Conservation (phyloP, 2,888 invertebrate genomes). For the Drosophila subsilvestris region DNA sequence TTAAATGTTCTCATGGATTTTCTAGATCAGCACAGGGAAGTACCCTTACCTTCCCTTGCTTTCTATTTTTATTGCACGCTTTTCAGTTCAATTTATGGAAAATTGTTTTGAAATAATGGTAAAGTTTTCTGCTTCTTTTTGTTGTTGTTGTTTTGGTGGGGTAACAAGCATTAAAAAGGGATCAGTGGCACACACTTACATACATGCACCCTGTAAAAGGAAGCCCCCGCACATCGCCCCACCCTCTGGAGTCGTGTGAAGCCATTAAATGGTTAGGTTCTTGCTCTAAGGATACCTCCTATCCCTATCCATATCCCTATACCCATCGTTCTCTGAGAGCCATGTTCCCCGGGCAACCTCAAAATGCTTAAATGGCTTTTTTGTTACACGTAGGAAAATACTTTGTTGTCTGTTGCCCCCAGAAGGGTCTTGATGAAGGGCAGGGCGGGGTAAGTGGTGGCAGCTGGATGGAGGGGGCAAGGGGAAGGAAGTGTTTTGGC, state of each 20-base stretch:
- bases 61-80: not conserved
- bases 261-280: conserved; percentile 78
- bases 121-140: conserved; percentile 49
- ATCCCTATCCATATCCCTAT: not conserved
- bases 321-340: not conserved
- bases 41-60: too few species aligned
- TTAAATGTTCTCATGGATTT: too few species aligned
- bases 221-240: not conserved
- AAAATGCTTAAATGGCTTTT: conserved; percentile 80
- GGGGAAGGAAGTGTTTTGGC: conserved; percentile 7
- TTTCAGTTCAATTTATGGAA: conserved; percentile 79
- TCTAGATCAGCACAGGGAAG: too few species aligned
- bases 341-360: conserved; percentile 60
- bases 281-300: conserved; percentile 47
- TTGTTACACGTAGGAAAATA: conserved; percentile 80
- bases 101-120: conserved; percentile 78
- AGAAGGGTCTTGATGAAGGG: conserved; percentile 19
- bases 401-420: conserved; percentile 67
- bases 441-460: not conserved
- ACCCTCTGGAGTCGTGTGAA: conserved; percentile 47
- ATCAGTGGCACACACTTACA: conserved; percentile 49
- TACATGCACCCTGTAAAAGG: conserved; percentile 1
- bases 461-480: not conserved
- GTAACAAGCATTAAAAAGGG: conserved; percentile 75
- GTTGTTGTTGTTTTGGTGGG: conserved; percentile 28